Conservation (phyloP, 2,888 invertebrate species). For the Galeopsomyia nigrocyanea region DNA sequence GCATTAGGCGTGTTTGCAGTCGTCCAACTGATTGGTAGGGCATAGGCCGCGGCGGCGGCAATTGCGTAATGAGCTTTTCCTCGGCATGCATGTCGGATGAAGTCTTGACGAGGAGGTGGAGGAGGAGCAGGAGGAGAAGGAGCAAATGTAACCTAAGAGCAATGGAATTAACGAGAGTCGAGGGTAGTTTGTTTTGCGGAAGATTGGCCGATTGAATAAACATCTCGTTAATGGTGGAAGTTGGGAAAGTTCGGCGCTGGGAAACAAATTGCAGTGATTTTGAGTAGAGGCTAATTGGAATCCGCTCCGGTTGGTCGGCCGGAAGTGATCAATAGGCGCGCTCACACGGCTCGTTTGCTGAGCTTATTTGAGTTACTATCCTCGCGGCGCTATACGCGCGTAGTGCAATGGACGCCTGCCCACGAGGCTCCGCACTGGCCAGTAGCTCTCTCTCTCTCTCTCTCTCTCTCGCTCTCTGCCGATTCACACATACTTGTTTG, state of each 20-base stretch:
- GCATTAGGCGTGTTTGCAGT: not conserved
- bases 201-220: too few relatives aligned
- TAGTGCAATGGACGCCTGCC: slow-evolving; percentile 20
- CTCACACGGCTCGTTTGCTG: slow-evolving; percentile 41
- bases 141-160: too few relatives aligned
- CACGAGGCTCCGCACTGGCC: slow-evolving; percentile 1
- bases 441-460: too few relatives aligned
- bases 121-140: too few relatives aligned
- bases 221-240: too few relatives aligned
- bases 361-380: slow-evolving; percentile 39
- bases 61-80: too few relatives aligned
- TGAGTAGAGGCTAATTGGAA: slow-evolving; percentile 37
- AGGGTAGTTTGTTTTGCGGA: too few relatives aligned
- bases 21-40: not conserved
- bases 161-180: too few relatives aligned
- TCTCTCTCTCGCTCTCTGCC: too few relatives aligned
- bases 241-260: too few relatives aligned
- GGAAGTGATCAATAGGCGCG: slow-evolving; percentile 42
- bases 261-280: slow-evolving; percentile 18
- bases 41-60: not conserved
- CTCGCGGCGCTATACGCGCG: not conserved
- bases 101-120: too few relatives aligned
- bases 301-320: slow-evolving; percentile 25
- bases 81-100: too few relatives aligned
- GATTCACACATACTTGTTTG: slow-evolving; percentile 15